A percentile compares a stretch with the other conserved stretches of the same genome.
These are phyloP conservation scores for Listronotus bonariensis DNA, from an alignment of 1,140 invertebrate genomes.

Conservation along the genomic window DNA sequence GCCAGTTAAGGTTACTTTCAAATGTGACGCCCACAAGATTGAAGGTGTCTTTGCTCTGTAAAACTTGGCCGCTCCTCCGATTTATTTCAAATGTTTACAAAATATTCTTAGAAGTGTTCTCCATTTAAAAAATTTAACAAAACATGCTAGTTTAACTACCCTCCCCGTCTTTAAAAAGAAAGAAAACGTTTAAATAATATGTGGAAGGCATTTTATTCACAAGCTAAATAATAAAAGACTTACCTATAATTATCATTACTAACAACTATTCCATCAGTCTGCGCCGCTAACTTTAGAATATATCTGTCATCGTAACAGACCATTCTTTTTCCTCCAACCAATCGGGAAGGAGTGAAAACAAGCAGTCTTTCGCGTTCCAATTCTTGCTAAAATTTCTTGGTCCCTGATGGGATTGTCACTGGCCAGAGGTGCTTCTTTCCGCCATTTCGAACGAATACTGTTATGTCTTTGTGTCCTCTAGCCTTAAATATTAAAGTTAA, in stretches of 20 bases:
- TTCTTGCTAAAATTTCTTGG: slow-evolving; percentile 86
- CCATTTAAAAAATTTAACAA: too few relatives aligned
- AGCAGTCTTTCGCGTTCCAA: slow-evolving; percentile 86
- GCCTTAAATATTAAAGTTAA: slow-evolving; percentile 43
- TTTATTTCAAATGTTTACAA: too few relatives aligned
- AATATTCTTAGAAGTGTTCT: too few relatives aligned
- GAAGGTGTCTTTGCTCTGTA: too few relatives aligned
- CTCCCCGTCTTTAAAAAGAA: too few relatives aligned
- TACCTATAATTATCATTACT: slow-evolving; percentile 91
- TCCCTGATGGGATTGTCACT: slow-evolving; percentile 90
- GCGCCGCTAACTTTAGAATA: slow-evolving; percentile 84
- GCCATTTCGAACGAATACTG: slow-evolving; percentile 95
- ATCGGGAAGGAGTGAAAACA: slow-evolving; percentile 92
- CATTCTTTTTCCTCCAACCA: slow-evolving; percentile 86
- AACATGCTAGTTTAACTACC: too few relatives aligned
- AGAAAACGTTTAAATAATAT: too few relatives aligned
- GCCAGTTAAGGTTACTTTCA: too few relatives aligned
- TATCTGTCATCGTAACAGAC: slow-evolving; percentile 97
- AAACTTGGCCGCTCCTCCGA: too few relatives aligned
- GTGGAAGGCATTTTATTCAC: too few relatives aligned
- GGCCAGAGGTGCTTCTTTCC: slow-evolving; percentile 83
- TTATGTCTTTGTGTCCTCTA: slow-evolving; percentile 90
- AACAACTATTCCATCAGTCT: slow-evolving; percentile 92
- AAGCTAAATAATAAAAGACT: background rate
- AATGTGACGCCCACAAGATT: too few relatives aligned